Conservation (phyloP, 30 jellyfish, hydroid and myxozoan species). For the Cassiopea xamachana region DNA sequence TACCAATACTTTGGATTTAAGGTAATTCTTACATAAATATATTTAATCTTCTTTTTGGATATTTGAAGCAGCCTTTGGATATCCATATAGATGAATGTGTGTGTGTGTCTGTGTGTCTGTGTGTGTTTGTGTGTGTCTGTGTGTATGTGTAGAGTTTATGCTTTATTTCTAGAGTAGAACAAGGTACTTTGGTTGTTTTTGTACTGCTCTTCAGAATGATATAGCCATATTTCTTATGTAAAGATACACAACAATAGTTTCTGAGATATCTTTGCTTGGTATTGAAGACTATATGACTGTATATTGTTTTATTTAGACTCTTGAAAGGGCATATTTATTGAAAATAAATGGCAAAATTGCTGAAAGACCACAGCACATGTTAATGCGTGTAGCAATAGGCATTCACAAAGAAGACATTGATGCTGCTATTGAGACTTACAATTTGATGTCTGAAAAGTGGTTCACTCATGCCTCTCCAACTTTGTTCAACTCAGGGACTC, state of each 20-base stretch:
- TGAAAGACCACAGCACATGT: slow-evolving; percentile 99
- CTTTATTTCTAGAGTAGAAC: too few relatives aligned
- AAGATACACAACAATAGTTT: too few relatives aligned
- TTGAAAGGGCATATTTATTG: slow-evolving; percentile 95
- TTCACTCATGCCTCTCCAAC: slow-evolving; percentile 99
- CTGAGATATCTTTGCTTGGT: too few relatives aligned
- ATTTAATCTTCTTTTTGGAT: not conserved
- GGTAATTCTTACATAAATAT: slow-evolving; percentile 44
- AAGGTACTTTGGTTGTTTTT: too few relatives aligned
- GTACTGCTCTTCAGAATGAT: too few relatives aligned
- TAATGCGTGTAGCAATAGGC: slow-evolving; percentile 99
- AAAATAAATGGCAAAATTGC: slow-evolving; percentile 96
- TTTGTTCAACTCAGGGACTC: slow-evolving; percentile 98
- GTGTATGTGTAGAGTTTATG: too few relatives aligned
- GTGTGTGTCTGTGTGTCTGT: too few relatives aligned
- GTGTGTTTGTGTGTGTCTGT: too few relatives aligned
- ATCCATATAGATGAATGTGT: too few relatives aligned
- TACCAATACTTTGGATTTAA: slow-evolving; percentile 97
- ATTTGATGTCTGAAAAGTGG: slow-evolving; percentile 95
- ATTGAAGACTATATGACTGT: too few relatives aligned
- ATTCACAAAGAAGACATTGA: slow-evolving; percentile 96
- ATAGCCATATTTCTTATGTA: too few relatives aligned
- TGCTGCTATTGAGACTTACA: slow-evolving; percentile 96
- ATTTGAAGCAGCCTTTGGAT: not conserved
- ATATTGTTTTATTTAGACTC: slow-evolving; percentile 58